phyloP scores from a whole-genome alignment of 1,140 invertebrate species.

The Eueides isabella region DNA sequence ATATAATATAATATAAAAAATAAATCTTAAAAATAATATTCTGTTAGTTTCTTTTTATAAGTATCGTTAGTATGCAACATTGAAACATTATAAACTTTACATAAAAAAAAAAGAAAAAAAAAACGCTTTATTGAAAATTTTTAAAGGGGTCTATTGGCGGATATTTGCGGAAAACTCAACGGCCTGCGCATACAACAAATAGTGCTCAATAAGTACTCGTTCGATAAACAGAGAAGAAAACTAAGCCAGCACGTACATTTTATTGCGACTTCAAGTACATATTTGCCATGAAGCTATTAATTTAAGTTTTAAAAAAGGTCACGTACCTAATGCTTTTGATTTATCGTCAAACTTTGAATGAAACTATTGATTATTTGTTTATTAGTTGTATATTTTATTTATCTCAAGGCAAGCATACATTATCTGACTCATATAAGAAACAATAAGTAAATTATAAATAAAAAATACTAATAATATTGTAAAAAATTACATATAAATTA shows the following conservation, averaged over 20 bases:
- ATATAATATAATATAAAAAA: too few species aligned
- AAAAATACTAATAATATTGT: too few species aligned
- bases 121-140: not conserved
- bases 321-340: not conserved
- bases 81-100: not conserved
- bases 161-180: constrained; percentile 26
- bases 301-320: constrained; percentile 23
- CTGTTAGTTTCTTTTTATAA: not conserved
- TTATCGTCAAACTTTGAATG: not conserved
- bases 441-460: too few species aligned
- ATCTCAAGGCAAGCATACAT: not conserved
- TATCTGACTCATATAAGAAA: not conserved
- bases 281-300: not conserved
- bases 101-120: not conserved
- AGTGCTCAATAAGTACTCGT: not conserved
- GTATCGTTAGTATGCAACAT: not conserved
- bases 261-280: constrained; percentile 1
- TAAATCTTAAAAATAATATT: too few species aligned
- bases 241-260: constrained; percentile 11
- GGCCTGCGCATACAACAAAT: constrained; percentile 12
- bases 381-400: not conserved
- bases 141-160: constrained; percentile 13
- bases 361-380: not conserved
- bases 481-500: too few species aligned
- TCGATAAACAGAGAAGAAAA: constrained; percentile 19